These are phyloP conservation scores for Drosophila sechellia DNA, from an alignment of 1,140 invertebrate species.

Conservation along the genomic window DNA sequence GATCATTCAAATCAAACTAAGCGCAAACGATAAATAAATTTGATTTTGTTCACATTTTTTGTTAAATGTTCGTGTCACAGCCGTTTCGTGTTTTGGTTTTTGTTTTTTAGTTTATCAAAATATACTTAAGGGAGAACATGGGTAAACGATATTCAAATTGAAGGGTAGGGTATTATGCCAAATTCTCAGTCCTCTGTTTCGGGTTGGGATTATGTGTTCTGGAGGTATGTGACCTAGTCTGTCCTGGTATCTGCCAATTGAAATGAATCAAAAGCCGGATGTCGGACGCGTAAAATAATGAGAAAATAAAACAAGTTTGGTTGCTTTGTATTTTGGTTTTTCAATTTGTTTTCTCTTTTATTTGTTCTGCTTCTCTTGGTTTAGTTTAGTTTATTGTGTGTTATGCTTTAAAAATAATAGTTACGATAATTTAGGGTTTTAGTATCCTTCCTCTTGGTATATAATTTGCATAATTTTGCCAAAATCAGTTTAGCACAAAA, in stretches of 20 bases:
- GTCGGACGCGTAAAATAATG: conserved; percentile 43
- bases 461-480: conserved; percentile 80
- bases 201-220: conserved; percentile 17
- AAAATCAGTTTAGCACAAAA: conserved; percentile 78
- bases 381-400: conserved; percentile 54
- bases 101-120: conserved; percentile 53
- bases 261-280: conserved; percentile 37
- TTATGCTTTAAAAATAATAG: conserved; percentile 77
- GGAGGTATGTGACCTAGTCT: conserved; percentile 24
- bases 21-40: conserved; percentile 55
- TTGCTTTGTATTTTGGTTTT: conserved; percentile 57
- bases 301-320: conserved; percentile 76
- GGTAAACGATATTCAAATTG: conserved; percentile 29
- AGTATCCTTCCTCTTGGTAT: conserved; percentile 58
- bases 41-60: conserved; percentile 64
- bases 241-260: conserved; percentile 64
- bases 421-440: conserved; percentile 65
- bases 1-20: conserved; percentile 38
- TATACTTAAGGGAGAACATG: conserved; percentile 22
- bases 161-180: conserved; percentile 37
- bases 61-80: conserved; percentile 76
- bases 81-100: conserved; percentile 64
- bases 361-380: conserved; percentile 61
- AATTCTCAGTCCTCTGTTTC: conserved; percentile 56
- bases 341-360: conserved; percentile 72